These are phyloP conservation scores for Euthynnus affinis DNA, from an alignment of 2,797 vertebrate genomes.

Conservation along the genomic window DNA sequence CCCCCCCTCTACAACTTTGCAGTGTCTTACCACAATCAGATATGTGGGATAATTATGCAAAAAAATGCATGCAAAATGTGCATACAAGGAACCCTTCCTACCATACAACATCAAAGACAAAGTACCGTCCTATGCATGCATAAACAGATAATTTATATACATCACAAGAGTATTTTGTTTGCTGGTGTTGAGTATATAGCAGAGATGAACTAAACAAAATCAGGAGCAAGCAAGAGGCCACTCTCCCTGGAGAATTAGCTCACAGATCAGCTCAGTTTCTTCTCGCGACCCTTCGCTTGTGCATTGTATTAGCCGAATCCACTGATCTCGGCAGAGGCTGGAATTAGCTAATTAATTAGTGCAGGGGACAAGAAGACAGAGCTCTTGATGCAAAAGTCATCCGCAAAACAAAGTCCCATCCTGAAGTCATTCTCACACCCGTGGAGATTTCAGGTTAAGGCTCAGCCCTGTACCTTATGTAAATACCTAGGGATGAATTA, in stretches of 20 bases:
- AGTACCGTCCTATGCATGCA: constrained; percentile 55
- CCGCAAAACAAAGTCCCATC: constrained; percentile 40
- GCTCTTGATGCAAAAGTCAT: constrained; percentile 45
- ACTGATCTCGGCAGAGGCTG: constrained; percentile 71
- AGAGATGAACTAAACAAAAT: constrained; percentile 22
- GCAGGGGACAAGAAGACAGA: constrained; percentile 11
- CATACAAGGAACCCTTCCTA: constrained; percentile 38
- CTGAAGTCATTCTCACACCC: constrained; percentile 41
- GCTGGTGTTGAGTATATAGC: constrained; percentile 17
- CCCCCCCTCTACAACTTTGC: constrained; percentile 25
- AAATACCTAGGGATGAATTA: constrained; percentile 73
- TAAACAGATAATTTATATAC: constrained; percentile 57
- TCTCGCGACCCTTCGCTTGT: constrained; percentile 33
- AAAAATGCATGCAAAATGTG: constrained; percentile 47
- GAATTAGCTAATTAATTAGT: constrained; percentile 76
- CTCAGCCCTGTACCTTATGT: constrained; percentile 60
- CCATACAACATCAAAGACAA: constrained; percentile 69
- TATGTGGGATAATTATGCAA: constrained; percentile 58
- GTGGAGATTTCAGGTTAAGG: constrained; percentile 54
- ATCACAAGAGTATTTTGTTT: constrained; percentile 62
- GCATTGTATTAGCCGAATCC: constrained; percentile 61
- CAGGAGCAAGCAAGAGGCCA: constrained; percentile 33
- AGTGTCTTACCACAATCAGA: constrained; percentile 32
- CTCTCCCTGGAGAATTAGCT: constrained; percentile 42
- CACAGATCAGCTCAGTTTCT: constrained; percentile 44